Evolutionary conservation across 2,797 vertebrate species (phyloP).

Genomic region (Sebastes hopkinsi): DNA sequence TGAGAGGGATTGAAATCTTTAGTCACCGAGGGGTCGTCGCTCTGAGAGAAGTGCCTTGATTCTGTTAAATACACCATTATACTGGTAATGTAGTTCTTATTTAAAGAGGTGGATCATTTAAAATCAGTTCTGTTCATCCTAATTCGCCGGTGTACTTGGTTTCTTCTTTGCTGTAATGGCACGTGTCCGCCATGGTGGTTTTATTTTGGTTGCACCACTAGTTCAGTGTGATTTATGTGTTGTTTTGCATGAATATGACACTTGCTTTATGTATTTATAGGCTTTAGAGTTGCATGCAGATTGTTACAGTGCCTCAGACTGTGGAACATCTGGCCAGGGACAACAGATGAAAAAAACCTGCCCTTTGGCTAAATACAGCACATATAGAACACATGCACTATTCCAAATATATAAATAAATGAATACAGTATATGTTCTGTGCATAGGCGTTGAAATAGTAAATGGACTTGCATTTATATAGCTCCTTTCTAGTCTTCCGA

Average conservation of each 20-base stretch:
- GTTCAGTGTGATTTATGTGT: background rate
- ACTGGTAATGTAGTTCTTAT: background rate
- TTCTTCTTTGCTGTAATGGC: background rate
- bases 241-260: background rate
- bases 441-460: too few relatives aligned
- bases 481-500: too few relatives aligned
- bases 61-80: background rate
- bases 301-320: background rate
- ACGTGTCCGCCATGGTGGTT: background rate
- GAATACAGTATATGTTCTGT: background rate
- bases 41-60: background rate
- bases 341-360: background rate
- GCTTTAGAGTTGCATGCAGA: background rate
- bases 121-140: background rate
- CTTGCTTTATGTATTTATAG: background rate
- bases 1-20: background rate
- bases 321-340: background rate
- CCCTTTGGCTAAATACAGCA: background rate
- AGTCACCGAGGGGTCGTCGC: background rate
- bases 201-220: background rate
- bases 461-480: too few relatives aligned
- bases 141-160: background rate
- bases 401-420: fast-evolving
- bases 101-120: background rate
- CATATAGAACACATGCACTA: background rate